Base-by-base conservation (phyloP, 35 echinoderm and acorn worm species). In the Eucidaris tribuloides region DNA sequence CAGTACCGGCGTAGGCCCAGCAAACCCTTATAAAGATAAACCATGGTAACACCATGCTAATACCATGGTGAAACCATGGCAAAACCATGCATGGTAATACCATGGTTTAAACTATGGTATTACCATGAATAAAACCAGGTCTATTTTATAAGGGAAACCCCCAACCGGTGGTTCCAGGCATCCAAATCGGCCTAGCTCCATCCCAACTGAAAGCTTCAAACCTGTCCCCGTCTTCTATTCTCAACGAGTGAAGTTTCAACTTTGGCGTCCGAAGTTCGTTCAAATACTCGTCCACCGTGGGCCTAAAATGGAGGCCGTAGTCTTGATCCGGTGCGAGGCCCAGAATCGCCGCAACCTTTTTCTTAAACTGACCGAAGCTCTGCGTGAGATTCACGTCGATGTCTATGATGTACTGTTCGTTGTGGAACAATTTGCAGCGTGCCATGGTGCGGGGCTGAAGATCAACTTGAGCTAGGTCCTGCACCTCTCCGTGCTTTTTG, bases 361-460 rank as follows among this genome's bases (percentile, higher is more conserved):
- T 46, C 32, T 82, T 82, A 42, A 88, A 46, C 43, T 89, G 58
- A 13, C 46, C 36, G 33, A 45, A 34, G 29, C 62, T 74, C n/a
- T 89, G 58, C 40, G 42, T 89, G 3, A 57, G 19, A 32, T 81
- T 36, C 20, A 89, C 56, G 25, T 42, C 38, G 9, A 71, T 20
- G 4, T 82, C 36, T 28, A 65, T 56, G 46, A 31, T 33, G 22
- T 34, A 57, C 18, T 72, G 65, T 36, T 74, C 62, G 38, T 89
- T 79, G 45, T 68, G 66, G 36, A 46, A 30, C 18, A 89, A 46
- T 30, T 70, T 54, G 59, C 86, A 88, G 19, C 65, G 27, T 55
- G 45, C 42, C 11, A 25, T 40, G 20, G 30, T 58, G 25, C 38
- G 30, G 25, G 83, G 65, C 5, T 24, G 32, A 17, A 86, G 46